Evolutionary conservation across 2,113 vertebrate species (phyloP).

Genomic region (Clupea harengus): DNA sequence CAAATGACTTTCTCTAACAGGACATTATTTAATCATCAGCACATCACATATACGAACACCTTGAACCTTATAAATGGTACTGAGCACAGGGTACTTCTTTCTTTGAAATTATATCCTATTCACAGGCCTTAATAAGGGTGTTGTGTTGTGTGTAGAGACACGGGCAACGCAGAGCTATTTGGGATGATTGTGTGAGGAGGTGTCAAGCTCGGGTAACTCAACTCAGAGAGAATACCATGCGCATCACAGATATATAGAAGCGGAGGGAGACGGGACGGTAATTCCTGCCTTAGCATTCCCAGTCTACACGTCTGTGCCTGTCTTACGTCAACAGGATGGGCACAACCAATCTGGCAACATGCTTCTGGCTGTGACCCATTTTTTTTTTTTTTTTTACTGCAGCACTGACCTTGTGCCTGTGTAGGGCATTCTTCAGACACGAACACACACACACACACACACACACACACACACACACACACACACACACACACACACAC

Average conservation of each 20-base stretch:
- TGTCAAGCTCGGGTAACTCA: neutral
- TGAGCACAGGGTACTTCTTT: neutral
- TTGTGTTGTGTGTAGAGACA: neutral
- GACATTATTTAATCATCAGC: constrained; percentile 4
- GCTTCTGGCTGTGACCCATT: constrained; percentile 49
- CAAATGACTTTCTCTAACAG: constrained; percentile 7
- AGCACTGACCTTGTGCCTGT: constrained; percentile 42
- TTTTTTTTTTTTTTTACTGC: constrained; percentile 18
- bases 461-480: constrained; percentile 11
- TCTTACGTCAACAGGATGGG: constrained; percentile 41
- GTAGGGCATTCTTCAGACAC: constrained; percentile 38
- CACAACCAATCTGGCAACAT: constrained; percentile 49
- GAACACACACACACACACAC: constrained; percentile 27
- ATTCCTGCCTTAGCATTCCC: constrained; percentile 44
- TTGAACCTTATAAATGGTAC: neutral
- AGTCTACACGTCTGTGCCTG: constrained; percentile 34
- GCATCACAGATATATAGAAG: neutral
- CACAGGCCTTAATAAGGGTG: neutral
- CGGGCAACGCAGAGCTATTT: neutral
- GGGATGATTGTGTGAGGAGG: neutral
- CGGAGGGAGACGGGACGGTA: constrained; percentile 18
- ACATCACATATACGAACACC: neutral
- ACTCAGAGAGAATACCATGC: neutral
- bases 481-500: neutral
- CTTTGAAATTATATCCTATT: neutral